Percentiles rank a stretch among this genome's conserved stretches.
These are phyloP conservation scores for Sitodiplosis mosellana DNA, from an alignment of 1,140 invertebrate genomes.

Conservation along the genomic window DNA sequence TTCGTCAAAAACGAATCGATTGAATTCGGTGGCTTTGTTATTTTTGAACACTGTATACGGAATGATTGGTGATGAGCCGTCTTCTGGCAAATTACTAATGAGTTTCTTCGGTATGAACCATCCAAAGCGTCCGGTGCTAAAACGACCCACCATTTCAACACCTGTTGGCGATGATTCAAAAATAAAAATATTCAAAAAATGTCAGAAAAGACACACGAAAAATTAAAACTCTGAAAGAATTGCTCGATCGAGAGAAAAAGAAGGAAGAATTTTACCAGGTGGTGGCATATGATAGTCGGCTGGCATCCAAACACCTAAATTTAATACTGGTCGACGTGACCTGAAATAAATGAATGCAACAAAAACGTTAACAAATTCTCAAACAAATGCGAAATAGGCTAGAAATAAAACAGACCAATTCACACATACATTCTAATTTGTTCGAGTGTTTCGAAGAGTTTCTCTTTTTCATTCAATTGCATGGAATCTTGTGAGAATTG, in stretches of 20 bases:
- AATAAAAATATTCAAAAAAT: too few species aligned
- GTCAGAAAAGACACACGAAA: too few species aligned
- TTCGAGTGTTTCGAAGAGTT: background rate
- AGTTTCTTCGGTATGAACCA: constrained; percentile 45
- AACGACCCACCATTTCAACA: constrained; percentile 19
- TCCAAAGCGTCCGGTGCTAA: constrained; percentile 47
- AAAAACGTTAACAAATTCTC: too few species aligned
- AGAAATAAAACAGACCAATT: too few species aligned
- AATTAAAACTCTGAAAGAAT: too few species aligned
- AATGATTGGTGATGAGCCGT: constrained; percentile 10
- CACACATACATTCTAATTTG: background rate
- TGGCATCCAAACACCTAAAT: constrained; percentile 49
- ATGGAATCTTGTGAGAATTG: constrained; percentile 1
- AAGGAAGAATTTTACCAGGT: too few species aligned
- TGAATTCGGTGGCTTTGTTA: constrained; percentile 8
- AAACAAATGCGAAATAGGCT: too few species aligned
- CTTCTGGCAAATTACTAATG: constrained; percentile 11
- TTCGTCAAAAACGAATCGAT: constrained; percentile 11
- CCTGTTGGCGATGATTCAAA: too few species aligned
- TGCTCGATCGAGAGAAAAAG: too few species aligned
- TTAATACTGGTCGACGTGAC: constrained; percentile 45
- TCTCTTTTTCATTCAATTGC: background rate
- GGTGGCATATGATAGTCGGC: constrained; percentile 32
- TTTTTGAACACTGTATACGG: constrained; percentile 14
- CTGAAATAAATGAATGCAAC: too few species aligned